These are phyloP conservation scores for Coryphaenoides rupestris DNA, from an alignment of 2,113 vertebrate genomes.

Conservation along the genomic window DNA sequence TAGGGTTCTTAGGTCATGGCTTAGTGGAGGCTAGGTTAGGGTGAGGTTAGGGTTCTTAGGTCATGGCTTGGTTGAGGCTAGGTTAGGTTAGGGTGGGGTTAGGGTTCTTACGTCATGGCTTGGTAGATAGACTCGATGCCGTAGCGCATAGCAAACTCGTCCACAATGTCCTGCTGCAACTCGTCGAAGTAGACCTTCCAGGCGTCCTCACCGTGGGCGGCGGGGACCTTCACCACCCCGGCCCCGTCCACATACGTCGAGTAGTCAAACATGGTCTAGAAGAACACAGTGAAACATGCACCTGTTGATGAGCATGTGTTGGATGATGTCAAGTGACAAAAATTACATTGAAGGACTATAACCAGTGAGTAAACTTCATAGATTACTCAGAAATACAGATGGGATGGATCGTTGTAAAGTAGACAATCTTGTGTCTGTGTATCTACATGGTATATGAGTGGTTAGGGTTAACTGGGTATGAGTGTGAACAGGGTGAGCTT, in stretches of 20 bases:
- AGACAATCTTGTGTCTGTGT: slow-evolving; percentile 12
- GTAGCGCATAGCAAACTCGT: slow-evolving; percentile 97
- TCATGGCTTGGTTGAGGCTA: no score
- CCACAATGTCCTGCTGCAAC: slow-evolving; percentile 89
- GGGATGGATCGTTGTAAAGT: no score
- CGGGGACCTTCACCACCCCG: slow-evolving; percentile 84
- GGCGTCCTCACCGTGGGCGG: slow-evolving; percentile 86
- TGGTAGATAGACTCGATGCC: slow-evolving; percentile 96
- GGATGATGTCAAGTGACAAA: background rate
- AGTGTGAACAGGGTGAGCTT: background rate
- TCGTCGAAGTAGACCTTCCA: slow-evolving; percentile 98
- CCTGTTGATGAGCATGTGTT: background rate
- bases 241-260: slow-evolving; percentile 85
- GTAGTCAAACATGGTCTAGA: slow-evolving; percentile 91
- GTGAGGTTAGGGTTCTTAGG: no score
- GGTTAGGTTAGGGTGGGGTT: background rate
- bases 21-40: no score
- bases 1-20: no score
- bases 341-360: no score
- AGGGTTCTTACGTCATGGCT: slow-evolving; percentile 90
- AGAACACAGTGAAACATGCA: background rate
- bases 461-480: background rate
- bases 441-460: slow-evolving; percentile 1
- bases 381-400: no score
- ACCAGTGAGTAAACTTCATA: no score